phyloP scores from a whole-genome alignment of 2,113 vertebrate genomes.

The Bucco capensis region DNA sequence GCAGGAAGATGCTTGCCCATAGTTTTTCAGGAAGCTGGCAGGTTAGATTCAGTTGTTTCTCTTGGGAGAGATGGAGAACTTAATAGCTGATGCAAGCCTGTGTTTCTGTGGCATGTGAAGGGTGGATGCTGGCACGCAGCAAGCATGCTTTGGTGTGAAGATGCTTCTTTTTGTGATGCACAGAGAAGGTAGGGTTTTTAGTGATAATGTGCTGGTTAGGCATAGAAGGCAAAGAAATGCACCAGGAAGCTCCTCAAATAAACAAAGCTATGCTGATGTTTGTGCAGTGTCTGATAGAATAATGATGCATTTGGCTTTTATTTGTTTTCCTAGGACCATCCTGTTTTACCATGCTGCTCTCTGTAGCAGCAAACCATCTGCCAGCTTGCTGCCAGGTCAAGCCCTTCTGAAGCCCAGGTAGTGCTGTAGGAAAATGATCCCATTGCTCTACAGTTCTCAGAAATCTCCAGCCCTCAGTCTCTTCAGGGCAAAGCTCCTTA shows the following conservation, averaged over 20 bases:
- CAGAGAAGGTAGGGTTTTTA: background rate
- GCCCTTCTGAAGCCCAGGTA: background rate
- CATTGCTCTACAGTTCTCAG: background rate
- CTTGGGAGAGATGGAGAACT: background rate
- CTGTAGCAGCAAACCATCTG: background rate
- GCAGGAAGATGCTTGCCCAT: background rate
- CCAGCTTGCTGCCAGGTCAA: background rate
- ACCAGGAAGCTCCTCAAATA: background rate
- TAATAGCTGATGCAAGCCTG: background rate
- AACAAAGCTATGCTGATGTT: background rate
- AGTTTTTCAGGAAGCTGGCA: background rate
- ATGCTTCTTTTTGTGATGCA: background rate
- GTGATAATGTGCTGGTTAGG: background rate
- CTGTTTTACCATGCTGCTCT: background rate
- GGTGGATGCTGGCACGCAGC: background rate
- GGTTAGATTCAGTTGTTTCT: background rate
- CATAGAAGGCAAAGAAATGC: background rate
- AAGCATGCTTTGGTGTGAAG: background rate
- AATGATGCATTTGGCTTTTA: background rate
- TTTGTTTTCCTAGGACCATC: background rate
- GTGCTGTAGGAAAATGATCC: background rate
- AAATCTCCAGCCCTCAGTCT: background rate
- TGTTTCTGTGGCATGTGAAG: background rate
- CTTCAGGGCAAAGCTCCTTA: conserved; percentile 32
- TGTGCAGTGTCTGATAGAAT: background rate